Conservation (phyloP, 2,797 vertebrate species). For the Potorous gilbertii region DNA sequence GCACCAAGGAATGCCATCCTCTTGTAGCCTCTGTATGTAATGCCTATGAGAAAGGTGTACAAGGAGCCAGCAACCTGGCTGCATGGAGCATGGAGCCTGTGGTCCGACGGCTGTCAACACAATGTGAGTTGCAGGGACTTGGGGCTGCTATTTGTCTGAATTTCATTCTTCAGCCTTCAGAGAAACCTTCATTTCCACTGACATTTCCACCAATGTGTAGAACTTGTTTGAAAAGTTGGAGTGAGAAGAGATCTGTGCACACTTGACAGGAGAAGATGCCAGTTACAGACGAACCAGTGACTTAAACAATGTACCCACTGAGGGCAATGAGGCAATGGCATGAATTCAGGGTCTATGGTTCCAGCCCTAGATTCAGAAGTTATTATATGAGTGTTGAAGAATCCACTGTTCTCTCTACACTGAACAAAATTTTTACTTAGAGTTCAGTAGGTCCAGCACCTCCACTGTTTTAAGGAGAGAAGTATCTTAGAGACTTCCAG, state of each 20-base stretch:
- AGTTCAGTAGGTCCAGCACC: background rate
- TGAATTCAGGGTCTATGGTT: background rate
- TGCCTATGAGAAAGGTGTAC: conserved; percentile 84
- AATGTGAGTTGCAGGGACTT: conserved; percentile 80
- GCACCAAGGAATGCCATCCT: conserved; percentile 86
- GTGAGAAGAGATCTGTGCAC: fast-evolving
- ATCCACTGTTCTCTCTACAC: background rate
- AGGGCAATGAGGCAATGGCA: background rate
- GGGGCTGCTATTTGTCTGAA: background rate
- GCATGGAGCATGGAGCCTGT: conserved; percentile 85
- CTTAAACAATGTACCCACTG: background rate
- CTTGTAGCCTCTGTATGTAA: conserved; percentile 84
- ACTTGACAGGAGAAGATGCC: background rate
- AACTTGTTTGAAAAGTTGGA: background rate
- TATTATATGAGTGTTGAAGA: background rate
- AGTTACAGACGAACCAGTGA: background rate
- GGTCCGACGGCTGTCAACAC: conserved; percentile 86
- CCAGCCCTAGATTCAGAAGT: background rate
- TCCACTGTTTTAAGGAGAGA: background rate
- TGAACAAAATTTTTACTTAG: background rate
- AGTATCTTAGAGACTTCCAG: background rate
- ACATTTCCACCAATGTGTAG: background rate
- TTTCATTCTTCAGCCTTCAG: background rate
- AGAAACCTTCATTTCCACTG: background rate
- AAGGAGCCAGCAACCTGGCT: conserved; percentile 83